phyloP scores from a whole-genome alignment of 2,888 invertebrate species.

The Rugalucina vietnamica region DNA sequence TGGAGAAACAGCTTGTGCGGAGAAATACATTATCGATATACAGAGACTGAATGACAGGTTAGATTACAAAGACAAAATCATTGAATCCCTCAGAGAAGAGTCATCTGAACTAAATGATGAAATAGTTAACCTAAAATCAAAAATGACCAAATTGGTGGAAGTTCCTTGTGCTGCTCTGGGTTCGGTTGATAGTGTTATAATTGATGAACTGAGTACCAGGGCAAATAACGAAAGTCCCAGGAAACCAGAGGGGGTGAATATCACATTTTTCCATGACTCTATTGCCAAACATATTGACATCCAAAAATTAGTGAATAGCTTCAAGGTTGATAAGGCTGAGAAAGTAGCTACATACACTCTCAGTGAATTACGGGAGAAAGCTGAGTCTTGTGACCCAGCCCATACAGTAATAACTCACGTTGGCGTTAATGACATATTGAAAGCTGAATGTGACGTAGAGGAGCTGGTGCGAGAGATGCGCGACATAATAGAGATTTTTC shows the following conservation, averaged over 20 bases:
- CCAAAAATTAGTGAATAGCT: background rate
- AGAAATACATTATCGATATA: background rate
- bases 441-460: background rate
- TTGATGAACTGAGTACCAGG: background rate
- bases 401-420: background rate
- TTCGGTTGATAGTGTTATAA: background rate
- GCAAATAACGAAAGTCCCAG: background rate
- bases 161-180: background rate
- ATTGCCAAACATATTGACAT: background rate
- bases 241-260: background rate
- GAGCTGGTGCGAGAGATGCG: background rate
- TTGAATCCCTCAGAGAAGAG: background rate
- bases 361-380: background rate
- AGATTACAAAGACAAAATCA: background rate
- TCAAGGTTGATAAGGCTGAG: background rate
- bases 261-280: background rate
- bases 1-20: background rate
- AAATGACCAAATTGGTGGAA: background rate
- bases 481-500: background rate
- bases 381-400: background rate
- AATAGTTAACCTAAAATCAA: background rate
- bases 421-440: background rate
- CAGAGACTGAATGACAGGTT: background rate
- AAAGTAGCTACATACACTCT: background rate
- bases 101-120: background rate